Conservation (phyloP, 1,140 invertebrate genomes). For the Micrasema minimum region DNA sequence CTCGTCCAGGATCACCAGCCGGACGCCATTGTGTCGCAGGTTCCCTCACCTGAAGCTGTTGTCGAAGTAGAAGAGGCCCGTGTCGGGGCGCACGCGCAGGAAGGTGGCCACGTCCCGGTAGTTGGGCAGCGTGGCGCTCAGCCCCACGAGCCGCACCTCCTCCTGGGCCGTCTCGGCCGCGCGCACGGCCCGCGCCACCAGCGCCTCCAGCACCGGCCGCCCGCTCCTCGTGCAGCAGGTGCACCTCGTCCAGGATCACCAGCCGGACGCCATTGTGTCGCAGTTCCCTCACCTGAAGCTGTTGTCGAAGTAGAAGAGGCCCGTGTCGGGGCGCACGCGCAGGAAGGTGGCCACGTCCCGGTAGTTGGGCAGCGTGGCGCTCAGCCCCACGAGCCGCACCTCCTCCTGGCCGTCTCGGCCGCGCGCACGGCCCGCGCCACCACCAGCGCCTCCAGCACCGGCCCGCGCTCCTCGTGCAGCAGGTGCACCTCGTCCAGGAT, state of each 20-base stretch:
- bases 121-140: slow-evolving; percentile 98
- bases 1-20: slow-evolving; percentile 98
- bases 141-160: slow-evolving; percentile 95
- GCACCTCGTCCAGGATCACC: no score
- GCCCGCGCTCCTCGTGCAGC: slow-evolving; percentile 97
- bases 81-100: slow-evolving; percentile 87
- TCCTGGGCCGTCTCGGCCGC: slow-evolving; percentile 96
- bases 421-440: slow-evolving; percentile 92
- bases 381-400: slow-evolving; percentile 94
- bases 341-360: slow-evolving; percentile 97
- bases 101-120: slow-evolving; percentile 98
- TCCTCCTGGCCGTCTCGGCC: slow-evolving; percentile 96
- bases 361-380: slow-evolving; percentile 98
- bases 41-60: slow-evolving; percentile 91
- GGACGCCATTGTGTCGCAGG: no score
- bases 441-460: slow-evolving; percentile 96
- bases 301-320: slow-evolving; percentile 99
- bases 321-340: slow-evolving; percentile 86
- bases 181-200: slow-evolving; percentile 94
- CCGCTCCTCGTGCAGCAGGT: slow-evolving; percentile 94
- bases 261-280: no score
- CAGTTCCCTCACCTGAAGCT: slow-evolving; percentile 74
- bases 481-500: slow-evolving; percentile 99
- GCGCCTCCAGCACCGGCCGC: slow-evolving; percentile 96
- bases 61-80: slow-evolving; percentile 97